Conservation (phyloP, 2,888 invertebrate genomes). For the Pseudanteris insignis region DNA sequence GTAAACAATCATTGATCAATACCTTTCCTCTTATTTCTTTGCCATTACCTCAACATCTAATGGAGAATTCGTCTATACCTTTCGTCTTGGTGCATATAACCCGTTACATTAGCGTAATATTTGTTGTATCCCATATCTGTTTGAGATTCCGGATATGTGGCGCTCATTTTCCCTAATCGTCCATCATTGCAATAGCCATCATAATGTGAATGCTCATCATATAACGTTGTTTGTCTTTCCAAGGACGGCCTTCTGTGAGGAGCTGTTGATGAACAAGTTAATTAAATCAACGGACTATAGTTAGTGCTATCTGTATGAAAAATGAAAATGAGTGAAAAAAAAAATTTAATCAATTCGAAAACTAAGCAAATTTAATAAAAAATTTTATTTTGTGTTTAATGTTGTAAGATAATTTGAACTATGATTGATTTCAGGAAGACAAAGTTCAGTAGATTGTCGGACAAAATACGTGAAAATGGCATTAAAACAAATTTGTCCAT, state of each 20-base stretch:
- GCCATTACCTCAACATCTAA: too few relatives aligned
- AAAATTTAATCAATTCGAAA: too few relatives aligned
- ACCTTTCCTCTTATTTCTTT: too few relatives aligned
- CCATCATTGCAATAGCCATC: slow-evolving; percentile 61
- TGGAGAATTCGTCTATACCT: slow-evolving; percentile 51
- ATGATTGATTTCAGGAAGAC: too few relatives aligned
- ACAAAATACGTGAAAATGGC: too few relatives aligned
- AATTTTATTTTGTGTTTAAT: too few relatives aligned
- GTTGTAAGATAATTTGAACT: too few relatives aligned
- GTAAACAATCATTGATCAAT: not conserved
- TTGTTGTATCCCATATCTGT: slow-evolving; percentile 72
- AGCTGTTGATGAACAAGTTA: slow-evolving; percentile 50
- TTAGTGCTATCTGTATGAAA: not conserved
- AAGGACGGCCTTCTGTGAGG: slow-evolving; percentile 76
- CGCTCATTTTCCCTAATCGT: slow-evolving; percentile 57
- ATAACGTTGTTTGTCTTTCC: slow-evolving; percentile 82
- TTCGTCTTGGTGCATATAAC: slow-evolving; percentile 73
- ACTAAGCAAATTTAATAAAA: too few relatives aligned
- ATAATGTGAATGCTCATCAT: slow-evolving; percentile 76
- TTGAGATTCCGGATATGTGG: slow-evolving; percentile 61
- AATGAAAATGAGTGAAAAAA: not conserved
- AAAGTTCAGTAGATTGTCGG: too few relatives aligned
- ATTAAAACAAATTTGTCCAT: too few relatives aligned
- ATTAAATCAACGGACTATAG: too few relatives aligned
- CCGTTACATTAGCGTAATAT: slow-evolving; percentile 72